Conservation (phyloP, 2,113 vertebrate species). For the Lasiurus borealis region DNA sequence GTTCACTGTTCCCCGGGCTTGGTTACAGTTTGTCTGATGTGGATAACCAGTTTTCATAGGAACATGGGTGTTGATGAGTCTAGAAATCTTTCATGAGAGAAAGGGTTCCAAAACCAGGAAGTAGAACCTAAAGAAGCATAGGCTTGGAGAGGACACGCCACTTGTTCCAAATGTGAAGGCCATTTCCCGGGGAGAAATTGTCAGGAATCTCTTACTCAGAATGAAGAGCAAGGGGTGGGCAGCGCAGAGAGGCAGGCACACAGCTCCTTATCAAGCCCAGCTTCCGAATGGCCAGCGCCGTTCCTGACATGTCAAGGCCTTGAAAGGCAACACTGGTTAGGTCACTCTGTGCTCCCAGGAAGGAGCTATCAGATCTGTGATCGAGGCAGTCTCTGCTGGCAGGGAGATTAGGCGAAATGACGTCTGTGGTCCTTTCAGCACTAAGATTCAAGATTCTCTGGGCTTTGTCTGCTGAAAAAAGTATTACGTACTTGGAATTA, state of each 20-base stretch:
- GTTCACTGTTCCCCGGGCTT: not conserved
- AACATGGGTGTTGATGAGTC: not conserved
- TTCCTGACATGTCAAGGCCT: not conserved
- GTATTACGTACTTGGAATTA: not conserved
- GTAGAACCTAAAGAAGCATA: not conserved
- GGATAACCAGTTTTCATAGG: not conserved
- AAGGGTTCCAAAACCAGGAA: not conserved
- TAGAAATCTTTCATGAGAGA: not conserved
- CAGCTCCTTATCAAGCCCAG: not conserved
- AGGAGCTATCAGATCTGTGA: not conserved
- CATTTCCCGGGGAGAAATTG: not conserved
- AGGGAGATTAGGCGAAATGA: not conserved
- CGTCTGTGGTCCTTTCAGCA: not conserved
- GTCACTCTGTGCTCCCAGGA: not conserved
- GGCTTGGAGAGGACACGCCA: not conserved
- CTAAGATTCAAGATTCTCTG: slow-evolving; percentile 13
- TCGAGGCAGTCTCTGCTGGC: not conserved
- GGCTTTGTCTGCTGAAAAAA: not conserved
- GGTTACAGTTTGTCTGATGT: not conserved
- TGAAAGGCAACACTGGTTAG: not conserved
- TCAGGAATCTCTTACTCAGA: not conserved
- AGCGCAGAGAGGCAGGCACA: not conserved
- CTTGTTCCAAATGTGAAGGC: not conserved
- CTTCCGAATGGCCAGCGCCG: not conserved
- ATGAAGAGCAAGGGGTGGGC: not conserved